Percentiles rank a stretch among this genome's conserved stretches.
Conservation (phyloP, 2,888 invertebrate genomes). For the Syrphus vitripennis region DNA sequence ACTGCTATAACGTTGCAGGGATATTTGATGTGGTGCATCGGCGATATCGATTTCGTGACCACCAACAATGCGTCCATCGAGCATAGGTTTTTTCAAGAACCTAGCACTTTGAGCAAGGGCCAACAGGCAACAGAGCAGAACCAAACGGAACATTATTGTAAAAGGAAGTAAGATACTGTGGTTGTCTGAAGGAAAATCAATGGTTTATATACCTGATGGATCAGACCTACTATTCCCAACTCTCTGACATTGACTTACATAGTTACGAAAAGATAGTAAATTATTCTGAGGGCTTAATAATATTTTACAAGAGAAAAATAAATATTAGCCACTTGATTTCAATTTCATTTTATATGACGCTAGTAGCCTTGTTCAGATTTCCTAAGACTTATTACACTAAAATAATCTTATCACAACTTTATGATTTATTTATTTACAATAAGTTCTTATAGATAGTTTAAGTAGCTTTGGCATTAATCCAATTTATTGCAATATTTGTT, state of each 20-base stretch:
- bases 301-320: neutral
- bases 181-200: neutral
- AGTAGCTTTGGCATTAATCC: conserved; percentile 43
- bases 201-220: conserved; percentile 36
- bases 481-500: conserved; percentile 8
- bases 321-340: conserved; percentile 29
- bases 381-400: conserved; percentile 10
- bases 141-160: conserved; percentile 48
- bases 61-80: conserved; percentile 79
- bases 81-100: conserved; percentile 60
- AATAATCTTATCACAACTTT: conserved; percentile 49
- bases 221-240: neutral
- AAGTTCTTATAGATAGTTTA: neutral
- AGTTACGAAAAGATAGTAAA: conserved; percentile 14
- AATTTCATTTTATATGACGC: conserved; percentile 31
- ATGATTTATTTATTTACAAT: conserved; percentile 37
- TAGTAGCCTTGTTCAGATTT: conserved; percentile 50
- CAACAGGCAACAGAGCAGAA: conserved; percentile 49
- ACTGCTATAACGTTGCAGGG: conserved; percentile 76
- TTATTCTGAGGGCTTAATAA: neutral
- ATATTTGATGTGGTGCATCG: conserved; percentile 81
- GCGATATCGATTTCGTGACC: conserved; percentile 78
- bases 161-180: conserved; percentile 32
- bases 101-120: conserved; percentile 43
- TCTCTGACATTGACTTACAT: conserved; percentile 43